Percentiles rank a stretch among this genome's conserved stretches.
These are phyloP conservation scores for Aldrovandia affinis DNA, from an alignment of 2,797 vertebrate genomes.

Conservation along the genomic window DNA sequence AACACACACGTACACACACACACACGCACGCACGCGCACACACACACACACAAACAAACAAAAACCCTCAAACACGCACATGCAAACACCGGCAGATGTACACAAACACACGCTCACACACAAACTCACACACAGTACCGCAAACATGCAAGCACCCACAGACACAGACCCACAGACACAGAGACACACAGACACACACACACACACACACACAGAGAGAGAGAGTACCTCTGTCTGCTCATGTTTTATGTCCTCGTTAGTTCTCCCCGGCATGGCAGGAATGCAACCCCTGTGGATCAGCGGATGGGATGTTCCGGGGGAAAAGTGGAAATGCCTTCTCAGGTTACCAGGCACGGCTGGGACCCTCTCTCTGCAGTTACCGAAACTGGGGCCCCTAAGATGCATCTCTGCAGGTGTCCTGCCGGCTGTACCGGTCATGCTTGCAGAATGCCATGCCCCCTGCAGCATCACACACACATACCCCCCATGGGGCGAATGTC, in stretches of 20 bases:
- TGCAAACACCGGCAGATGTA: background rate
- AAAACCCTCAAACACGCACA: background rate
- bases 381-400: background rate
- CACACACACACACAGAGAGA: background rate
- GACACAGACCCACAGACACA: background rate
- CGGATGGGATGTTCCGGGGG: background rate
- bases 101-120: background rate
- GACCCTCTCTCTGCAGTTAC: background rate
- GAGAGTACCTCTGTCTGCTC: background rate
- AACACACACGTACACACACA: background rate
- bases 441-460: background rate
- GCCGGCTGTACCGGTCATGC: background rate
- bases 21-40: background rate
- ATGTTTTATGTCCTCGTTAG: slow-evolving; percentile 13
- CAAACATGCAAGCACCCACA: background rate
- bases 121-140: background rate
- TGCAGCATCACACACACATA: background rate
- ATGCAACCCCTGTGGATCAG: background rate
- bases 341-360: background rate
- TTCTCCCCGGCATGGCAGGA: background rate
- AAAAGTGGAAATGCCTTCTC: slow-evolving; percentile 18
- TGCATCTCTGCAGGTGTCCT: background rate
- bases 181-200: background rate
- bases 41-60: background rate
- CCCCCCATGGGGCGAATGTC: background rate